Base-by-base conservation (phyloP, 2,888 invertebrate species). In the Epinotia demarniana region DNA sequence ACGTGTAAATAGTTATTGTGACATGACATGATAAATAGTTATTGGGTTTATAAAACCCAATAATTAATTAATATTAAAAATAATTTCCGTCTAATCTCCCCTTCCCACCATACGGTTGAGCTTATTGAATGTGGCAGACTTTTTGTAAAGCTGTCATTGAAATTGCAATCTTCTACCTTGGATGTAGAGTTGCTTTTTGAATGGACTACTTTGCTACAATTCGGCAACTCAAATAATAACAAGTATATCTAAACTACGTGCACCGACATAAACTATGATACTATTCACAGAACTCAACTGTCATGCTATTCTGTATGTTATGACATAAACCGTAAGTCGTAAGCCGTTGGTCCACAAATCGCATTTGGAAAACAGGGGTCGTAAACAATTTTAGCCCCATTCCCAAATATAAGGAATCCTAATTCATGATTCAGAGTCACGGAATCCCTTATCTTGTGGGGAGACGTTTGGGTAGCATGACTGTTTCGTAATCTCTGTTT, bases 381-480 rank as follows among this genome's bases (percentile, higher is more conserved):
- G 72, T 75, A 75, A 75, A 75, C 75, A 71, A 60, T 49, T 49
- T 39, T n/a, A 49, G 61, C 73, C 69, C 63, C 75, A 19, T 46
- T 62, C 39, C 27, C 27, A 55, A 46, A 66, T 73, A 72, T 70
- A 19, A 55, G 70, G 60, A 75, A 75, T 75, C 75, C 75, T 62
- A 75, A 72, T 75, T 72, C 71, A 75, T 75, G 75, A 75, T 72
- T 75, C 75, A 75, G 39, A 75, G 75, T 75, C 75, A 75, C 75
- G 75, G 67, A 71, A 75, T 72, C 70, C 43, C 39, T 60, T 75
- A 70, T 75, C 74, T 61, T 49, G 58, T 33, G 63, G 74, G 19
- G 74, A 53, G 68, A 55, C 73, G 53, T 43, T 43, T 74, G 68
- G 49, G 61, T 55, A 27, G 57, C 57, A 57, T 73, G 43, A 67